Conservation (phyloP, 2,797 vertebrate species). For the Leptoclinus maculatus region DNA sequence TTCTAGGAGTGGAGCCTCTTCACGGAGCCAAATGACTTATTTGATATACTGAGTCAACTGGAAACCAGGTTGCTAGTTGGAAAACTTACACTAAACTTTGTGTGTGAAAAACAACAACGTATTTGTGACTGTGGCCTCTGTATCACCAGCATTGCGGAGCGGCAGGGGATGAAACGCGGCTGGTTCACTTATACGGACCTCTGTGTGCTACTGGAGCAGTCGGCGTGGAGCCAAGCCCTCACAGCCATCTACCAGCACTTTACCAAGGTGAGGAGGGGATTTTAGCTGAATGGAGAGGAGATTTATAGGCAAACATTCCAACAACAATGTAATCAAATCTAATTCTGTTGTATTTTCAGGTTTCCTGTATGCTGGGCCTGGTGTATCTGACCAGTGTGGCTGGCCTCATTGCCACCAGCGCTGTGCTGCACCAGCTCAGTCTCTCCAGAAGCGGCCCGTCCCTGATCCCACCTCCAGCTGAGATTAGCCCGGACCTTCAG, state of each 20-base stretch:
- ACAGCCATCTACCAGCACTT: conserved; percentile 90
- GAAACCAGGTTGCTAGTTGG: conserved; percentile 90
- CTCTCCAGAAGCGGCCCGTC: conserved; percentile 66
- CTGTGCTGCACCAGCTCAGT: conserved; percentile 87
- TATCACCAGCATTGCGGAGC: conserved; percentile 89
- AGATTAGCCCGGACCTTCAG: conserved; percentile 48
- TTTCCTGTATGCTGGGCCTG: conserved; percentile 91
- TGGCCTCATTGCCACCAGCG: conserved; percentile 86
- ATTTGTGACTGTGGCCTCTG: not conserved
- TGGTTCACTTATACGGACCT: conserved; percentile 99
- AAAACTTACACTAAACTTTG: not conserved
- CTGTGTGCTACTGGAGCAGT: conserved; percentile 94
- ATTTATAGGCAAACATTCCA: not conserved
- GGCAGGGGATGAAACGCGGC: conserved; percentile 92
- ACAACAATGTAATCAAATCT: not conserved
- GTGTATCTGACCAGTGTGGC: conserved; percentile 94
- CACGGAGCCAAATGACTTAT: conserved; percentile 92
- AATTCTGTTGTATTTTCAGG: conserved; percentile 71
- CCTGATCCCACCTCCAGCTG: conserved; percentile 7
- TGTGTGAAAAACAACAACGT: not conserved
- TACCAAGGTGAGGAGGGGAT: conserved; percentile 85
- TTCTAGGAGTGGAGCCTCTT: conserved; percentile 96
- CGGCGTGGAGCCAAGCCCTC: conserved; percentile 90
- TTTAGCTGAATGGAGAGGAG: not conserved
- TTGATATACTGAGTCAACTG: conserved; percentile 90